Base-by-base conservation (phyloP, 1,140 invertebrate species). In the Halesus radiatus region DNA sequence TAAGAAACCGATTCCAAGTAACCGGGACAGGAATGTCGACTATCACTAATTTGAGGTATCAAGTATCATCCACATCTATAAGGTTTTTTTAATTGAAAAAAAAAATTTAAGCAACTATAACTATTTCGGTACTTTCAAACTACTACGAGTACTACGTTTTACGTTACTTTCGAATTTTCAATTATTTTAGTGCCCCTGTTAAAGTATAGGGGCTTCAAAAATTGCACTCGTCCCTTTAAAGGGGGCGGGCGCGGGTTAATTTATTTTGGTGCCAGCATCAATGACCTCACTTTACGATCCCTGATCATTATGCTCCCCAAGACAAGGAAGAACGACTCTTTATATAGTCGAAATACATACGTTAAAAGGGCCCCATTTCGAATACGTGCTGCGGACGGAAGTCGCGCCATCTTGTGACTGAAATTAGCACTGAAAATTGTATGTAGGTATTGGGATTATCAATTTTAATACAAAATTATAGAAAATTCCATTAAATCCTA, bases 281-380 rank as follows among this genome's bases (percentile, higher is more conserved):
- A 91, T 91, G 91, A 87, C 88, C 92, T 93, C 92, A 92, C 92
- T 91, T 91, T 82, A 91, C 91, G 92, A 90, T 93, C 92, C 92
- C 88, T 88, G 92, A 89, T 90, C 90, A 92, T 90, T 92, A 89
- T 93, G 92, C 92, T 93, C 92, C 92, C 92, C 91, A 85, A 90
- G 91, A 93, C 92, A 92, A 93, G 92, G 91, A 92, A 85, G 86
- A 85, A 79, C 68, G 29, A 6, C 10, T 10, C 1, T 0, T 0
- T 7, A 15, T 6, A 20, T 0, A 16, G 1, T 81, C 3, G 37
- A 10, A 10, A 56, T 81, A 82, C 75, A 83, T 80, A 50, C 62
- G 56, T 76, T 18, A 26, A 32, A n/a, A n/a, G 5, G 0, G 37
- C 1, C 3, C 15, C 60, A n/a, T 13, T 15, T 50, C 60, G 16